phyloP scores from a whole-genome alignment of 2,113 vertebrate species.

The Semnornis frantzii region DNA sequence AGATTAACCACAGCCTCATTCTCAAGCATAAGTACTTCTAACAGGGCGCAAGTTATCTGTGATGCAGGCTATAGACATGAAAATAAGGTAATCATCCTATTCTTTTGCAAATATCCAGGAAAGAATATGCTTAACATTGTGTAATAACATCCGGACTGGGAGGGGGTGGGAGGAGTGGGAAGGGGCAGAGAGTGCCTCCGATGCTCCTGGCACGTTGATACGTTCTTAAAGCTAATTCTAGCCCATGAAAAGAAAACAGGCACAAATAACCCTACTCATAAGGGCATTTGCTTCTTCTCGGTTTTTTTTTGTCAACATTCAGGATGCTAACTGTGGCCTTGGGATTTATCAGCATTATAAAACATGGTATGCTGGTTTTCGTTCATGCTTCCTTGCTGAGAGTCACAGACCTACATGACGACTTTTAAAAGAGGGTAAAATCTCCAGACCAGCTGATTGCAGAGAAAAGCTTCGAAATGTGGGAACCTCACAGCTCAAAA shows the following conservation, averaged over 20 bases:
- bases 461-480: neutral
- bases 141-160: neutral
- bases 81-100: constrained; percentile 65
- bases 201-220: neutral
- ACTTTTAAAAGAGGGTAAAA: neutral
- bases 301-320: neutral
- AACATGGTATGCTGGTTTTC: neutral
- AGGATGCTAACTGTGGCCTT: neutral
- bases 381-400: neutral
- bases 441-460: neutral
- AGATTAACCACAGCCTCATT: constrained; percentile 43
- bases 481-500: neutral
- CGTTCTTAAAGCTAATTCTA: neutral
- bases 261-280: neutral
- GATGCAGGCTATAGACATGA: constrained; percentile 45
- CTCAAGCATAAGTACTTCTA: constrained; percentile 28
- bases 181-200: neutral
- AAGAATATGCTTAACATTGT: constrained; percentile 21
- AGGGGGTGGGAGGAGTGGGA: neutral
- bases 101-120: constrained; percentile 52
- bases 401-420: neutral
- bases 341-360: constrained; percentile 17
- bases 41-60: constrained; percentile 2
- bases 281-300: neutral
- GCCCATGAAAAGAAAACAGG: neutral